Conservation (phyloP, 2,113 vertebrate species). For the Pseudopipra pipra region DNA sequence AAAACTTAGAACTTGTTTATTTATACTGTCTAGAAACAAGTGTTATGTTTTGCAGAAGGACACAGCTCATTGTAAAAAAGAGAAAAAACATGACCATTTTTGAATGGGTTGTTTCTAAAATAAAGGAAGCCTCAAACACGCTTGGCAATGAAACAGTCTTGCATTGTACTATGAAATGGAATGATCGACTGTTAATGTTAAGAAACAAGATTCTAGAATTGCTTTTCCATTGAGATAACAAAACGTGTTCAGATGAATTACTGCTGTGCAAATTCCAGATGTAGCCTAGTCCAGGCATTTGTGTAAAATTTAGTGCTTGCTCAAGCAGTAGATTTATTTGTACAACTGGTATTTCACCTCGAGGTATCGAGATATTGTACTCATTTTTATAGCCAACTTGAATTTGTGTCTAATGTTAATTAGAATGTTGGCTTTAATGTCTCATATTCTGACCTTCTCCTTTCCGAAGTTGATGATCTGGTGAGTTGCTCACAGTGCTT, state of each 20-base stretch:
- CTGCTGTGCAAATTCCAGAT: background rate
- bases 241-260: background rate
- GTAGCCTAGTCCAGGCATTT: background rate
- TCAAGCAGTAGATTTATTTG: background rate
- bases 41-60: background rate
- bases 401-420: background rate
- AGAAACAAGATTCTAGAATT: background rate
- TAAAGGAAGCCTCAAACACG: background rate
- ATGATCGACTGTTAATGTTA: background rate
- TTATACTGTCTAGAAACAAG: background rate
- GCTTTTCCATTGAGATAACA: background rate
- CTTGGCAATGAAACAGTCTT: background rate
- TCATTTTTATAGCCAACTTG: background rate
- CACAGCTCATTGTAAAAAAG: background rate
- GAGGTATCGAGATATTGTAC: background rate
- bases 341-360: background rate
- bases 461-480: background rate
- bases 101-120: background rate
- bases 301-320: background rate
- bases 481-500: background rate
- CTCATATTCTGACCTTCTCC: background rate
- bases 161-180: background rate
- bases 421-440: background rate
- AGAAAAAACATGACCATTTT: background rate
- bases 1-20: background rate